These are phyloP conservation scores for Machaerirhynchus nigripectus DNA, from an alignment of 2,113 vertebrate species.

Conservation along the genomic window DNA sequence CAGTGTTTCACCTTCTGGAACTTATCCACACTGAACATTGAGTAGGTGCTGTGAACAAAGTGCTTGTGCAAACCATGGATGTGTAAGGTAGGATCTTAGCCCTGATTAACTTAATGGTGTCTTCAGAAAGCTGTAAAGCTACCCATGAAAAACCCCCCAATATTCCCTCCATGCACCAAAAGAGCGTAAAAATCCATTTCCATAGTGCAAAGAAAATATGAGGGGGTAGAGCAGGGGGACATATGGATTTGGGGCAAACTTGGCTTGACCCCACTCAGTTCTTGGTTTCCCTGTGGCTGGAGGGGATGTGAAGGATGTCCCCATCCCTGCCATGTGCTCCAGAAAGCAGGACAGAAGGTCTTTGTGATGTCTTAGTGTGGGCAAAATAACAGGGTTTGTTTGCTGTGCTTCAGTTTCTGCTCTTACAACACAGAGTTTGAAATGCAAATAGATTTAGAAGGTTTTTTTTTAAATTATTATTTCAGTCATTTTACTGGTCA, in stretches of 20 bases:
- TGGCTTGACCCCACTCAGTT: fast-evolving
- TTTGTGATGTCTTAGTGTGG: neutral
- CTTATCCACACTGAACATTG: neutral
- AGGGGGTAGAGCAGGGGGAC: neutral
- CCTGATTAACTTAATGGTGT: neutral
- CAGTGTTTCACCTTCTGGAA: neutral
- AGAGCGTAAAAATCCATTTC: neutral
- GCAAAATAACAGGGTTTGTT: neutral
- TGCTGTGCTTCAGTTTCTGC: neutral
- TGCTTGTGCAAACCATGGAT: neutral
- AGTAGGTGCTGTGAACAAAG: neutral
- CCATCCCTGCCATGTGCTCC: fast-evolving
- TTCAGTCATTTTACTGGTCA: neutral
- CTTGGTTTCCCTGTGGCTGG: neutral
- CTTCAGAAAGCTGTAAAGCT: neutral
- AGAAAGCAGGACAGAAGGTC: neutral
- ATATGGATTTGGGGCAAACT: neutral
- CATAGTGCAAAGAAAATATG: neutral
- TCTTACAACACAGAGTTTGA: neutral
- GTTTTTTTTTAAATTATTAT: fast-evolving
- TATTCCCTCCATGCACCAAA: neutral
- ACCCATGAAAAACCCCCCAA: neutral
- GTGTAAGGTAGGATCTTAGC: neutral
- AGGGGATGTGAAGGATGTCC: neutral
- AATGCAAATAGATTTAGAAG: neutral